A percentile compares a stretch with the other conserved stretches of the same genome.
phyloP scores from a whole-genome alignment of 2,113 vertebrate species.

The Passer montanus region DNA sequence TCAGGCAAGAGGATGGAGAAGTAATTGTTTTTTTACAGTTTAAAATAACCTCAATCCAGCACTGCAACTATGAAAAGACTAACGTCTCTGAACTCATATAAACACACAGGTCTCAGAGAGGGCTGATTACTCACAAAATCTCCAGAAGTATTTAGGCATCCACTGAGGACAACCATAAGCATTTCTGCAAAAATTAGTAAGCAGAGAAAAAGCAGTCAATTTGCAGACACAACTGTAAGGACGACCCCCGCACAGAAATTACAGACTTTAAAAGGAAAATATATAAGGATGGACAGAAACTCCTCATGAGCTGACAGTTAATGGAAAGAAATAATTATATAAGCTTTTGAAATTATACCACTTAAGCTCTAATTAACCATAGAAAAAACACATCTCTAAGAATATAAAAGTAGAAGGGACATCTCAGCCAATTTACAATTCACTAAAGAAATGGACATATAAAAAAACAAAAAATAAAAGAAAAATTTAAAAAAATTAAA shows the following conservation, averaged over 20 bases:
- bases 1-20: neutral
- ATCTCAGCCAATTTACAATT: neutral
- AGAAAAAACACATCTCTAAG: neutral
- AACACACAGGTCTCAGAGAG: neutral
- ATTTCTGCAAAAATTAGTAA: neutral
- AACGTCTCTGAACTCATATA: neutral
- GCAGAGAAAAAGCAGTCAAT: neutral
- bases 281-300: neutral
- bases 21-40: neutral
- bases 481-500: too few relatives aligned
- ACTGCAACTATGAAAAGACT: neutral
- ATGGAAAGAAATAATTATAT: neutral
- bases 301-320: neutral
- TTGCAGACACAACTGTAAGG: neutral
- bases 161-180: neutral
- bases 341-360: neutral
- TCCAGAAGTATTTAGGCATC: neutral
- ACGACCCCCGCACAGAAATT: neutral
- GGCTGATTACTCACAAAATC: neutral
- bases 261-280: neutral
- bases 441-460: neutral
- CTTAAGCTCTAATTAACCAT: neutral
- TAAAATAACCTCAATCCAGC: neutral
- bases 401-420: neutral
- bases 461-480: neutral